Conservation (phyloP, 2,113 vertebrate genomes). For the Ciconia maguari region DNA sequence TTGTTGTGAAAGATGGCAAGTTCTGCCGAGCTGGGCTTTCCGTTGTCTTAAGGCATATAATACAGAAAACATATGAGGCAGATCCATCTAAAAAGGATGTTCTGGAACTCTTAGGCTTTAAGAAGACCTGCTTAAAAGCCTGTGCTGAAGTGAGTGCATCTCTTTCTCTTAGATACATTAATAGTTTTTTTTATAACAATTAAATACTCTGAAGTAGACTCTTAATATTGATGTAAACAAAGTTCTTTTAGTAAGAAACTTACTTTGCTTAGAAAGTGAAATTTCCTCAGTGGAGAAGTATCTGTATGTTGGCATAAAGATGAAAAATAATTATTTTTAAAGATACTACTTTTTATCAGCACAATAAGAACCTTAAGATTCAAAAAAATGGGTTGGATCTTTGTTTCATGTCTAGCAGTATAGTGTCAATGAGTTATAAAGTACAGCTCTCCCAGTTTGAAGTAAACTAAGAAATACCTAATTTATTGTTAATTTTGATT, state of each 20-base stretch:
- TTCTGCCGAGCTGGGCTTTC: slow-evolving; percentile 94
- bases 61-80: slow-evolving; percentile 76
- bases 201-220: not conserved
- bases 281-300: not conserved
- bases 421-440: not conserved
- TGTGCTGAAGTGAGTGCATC: slow-evolving; percentile 91
- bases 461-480: not conserved
- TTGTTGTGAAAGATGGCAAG: slow-evolving; percentile 72
- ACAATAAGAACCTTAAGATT: not conserved
- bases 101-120: slow-evolving; percentile 90
- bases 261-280: not conserved
- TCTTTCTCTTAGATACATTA: not conserved
- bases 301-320: not conserved
- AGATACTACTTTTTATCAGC: not conserved
- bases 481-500: not conserved
- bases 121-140: slow-evolving; percentile 97
- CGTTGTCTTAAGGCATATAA: slow-evolving; percentile 89
- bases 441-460: not conserved
- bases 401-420: not conserved
- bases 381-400: not conserved
- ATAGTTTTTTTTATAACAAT: not conserved
- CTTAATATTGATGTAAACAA: not conserved
- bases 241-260: not conserved
- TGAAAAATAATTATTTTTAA: not conserved
- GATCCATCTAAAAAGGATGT: slow-evolving; percentile 82